phyloP scores from a whole-genome alignment of 2,113 vertebrate species.

The Percina caprodes region DNA sequence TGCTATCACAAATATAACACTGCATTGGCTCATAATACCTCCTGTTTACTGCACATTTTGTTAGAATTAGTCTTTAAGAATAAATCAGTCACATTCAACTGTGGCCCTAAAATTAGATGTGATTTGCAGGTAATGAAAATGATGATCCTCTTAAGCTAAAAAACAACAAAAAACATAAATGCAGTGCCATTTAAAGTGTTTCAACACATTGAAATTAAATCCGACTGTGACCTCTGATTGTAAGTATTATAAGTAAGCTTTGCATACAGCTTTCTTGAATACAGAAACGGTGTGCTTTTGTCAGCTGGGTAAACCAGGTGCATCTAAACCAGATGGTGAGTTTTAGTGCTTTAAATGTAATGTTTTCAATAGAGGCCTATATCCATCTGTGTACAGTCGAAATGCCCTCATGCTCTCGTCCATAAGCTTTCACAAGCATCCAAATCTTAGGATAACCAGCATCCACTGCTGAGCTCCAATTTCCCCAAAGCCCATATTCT shows the following conservation, averaged over 20 bases:
- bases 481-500: slow-evolving; percentile 3
- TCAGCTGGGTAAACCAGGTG: background rate
- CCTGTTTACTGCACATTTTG: background rate
- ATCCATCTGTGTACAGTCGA: background rate
- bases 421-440: slow-evolving; percentile 16
- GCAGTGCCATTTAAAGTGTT: background rate
- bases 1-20: slow-evolving; percentile 4
- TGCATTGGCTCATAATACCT: background rate
- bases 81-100: background rate
- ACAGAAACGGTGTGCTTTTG: background rate
- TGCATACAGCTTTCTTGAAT: background rate
- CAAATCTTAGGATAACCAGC: slow-evolving; percentile 16
- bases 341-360: background rate
- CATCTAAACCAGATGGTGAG: background rate
- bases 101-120: background rate
- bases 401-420: background rate
- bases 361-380: background rate
- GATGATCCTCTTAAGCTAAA: background rate
- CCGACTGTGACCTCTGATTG: background rate
- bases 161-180: background rate
- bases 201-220: background rate
- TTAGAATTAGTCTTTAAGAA: background rate
- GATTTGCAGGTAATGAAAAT: background rate
- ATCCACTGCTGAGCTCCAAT: background rate
- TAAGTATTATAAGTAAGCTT: background rate